Evolutionary conservation across 2,888 invertebrate species (phyloP).

Genomic region (Lasioglossum oenotherae): DNA sequence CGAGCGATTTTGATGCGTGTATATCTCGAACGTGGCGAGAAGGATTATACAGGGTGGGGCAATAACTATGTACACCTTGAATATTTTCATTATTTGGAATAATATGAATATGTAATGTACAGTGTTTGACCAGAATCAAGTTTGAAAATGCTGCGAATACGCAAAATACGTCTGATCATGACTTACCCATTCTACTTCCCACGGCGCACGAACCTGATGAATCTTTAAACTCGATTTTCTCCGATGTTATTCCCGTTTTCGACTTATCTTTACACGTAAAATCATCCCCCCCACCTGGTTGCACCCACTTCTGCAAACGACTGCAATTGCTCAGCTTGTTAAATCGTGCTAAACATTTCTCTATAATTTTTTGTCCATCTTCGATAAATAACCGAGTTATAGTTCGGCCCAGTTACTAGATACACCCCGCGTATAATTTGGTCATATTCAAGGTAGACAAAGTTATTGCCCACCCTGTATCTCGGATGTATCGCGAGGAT

Average conservation of each 20-base stretch:
- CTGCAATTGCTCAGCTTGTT: too few relatives aligned
- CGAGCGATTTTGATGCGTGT: neutral
- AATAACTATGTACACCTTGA: neutral
- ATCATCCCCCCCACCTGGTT: neutral
- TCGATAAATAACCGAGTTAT: neutral
- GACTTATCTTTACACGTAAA: neutral
- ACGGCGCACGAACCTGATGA: neutral
- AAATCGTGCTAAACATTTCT: neutral
- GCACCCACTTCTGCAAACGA: neutral
- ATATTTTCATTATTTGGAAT: neutral
- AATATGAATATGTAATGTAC: too few relatives aligned
- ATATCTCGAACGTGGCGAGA: neutral
- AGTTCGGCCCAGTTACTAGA: neutral
- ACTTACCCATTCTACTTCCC: neutral
- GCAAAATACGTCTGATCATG: neutral
- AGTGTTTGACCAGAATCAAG: neutral
- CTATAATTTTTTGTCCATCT: neutral
- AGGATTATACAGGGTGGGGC: neutral
- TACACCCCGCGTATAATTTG: neutral
- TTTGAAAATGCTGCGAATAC: neutral
- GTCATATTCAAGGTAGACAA: neutral
- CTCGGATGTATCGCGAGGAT: neutral
- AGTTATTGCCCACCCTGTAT: slow-evolving; percentile 2
- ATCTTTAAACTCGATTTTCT: too few relatives aligned
- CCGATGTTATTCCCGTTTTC: neutral